A percentile compares a stretch with the other conserved stretches of the same genome.
Conservation (phyloP, 2,113 vertebrate genomes). For the Lophura nycthemera region DNA sequence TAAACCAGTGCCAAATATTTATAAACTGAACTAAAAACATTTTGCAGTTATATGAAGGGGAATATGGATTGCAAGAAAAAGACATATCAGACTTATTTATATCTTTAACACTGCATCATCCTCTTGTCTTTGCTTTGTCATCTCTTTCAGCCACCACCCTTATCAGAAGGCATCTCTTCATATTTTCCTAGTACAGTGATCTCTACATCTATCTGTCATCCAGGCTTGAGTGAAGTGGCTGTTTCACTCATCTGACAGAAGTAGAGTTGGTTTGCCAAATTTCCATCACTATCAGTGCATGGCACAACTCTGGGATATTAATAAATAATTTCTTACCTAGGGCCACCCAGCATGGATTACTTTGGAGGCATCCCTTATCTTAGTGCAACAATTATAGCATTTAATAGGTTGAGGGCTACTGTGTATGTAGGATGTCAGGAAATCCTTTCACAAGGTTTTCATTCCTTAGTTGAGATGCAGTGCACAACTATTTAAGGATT, state of each 20-base stretch:
- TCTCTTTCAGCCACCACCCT: slow-evolving; percentile 25
- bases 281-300: slow-evolving; percentile 66
- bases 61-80: not conserved
- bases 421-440: slow-evolving; percentile 27
- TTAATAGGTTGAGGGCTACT: slow-evolving; percentile 70
- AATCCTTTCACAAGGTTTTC: slow-evolving; percentile 53
- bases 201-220: slow-evolving; percentile 65
- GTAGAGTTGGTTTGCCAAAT: slow-evolving; percentile 62
- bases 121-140: not conserved
- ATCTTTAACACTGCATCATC: not conserved
- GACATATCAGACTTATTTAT: not conserved
- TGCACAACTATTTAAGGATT: slow-evolving; percentile 70
- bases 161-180: slow-evolving; percentile 53
- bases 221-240: slow-evolving; percentile 71
- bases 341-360: slow-evolving; percentile 58
- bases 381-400: slow-evolving; percentile 67
- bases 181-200: slow-evolving; percentile 38
- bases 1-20: not conserved
- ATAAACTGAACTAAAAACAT: slow-evolving; percentile 5
- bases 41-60: not conserved
- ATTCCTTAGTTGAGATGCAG: slow-evolving; percentile 73
- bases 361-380: slow-evolving; percentile 64
- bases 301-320: slow-evolving; percentile 70
- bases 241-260: slow-evolving; percentile 73
- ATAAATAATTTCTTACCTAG: slow-evolving; percentile 67